phyloP scores from a whole-genome alignment of 35 echinoderm and acorn worm genomes.

The Amphiura filiformis region DNA sequence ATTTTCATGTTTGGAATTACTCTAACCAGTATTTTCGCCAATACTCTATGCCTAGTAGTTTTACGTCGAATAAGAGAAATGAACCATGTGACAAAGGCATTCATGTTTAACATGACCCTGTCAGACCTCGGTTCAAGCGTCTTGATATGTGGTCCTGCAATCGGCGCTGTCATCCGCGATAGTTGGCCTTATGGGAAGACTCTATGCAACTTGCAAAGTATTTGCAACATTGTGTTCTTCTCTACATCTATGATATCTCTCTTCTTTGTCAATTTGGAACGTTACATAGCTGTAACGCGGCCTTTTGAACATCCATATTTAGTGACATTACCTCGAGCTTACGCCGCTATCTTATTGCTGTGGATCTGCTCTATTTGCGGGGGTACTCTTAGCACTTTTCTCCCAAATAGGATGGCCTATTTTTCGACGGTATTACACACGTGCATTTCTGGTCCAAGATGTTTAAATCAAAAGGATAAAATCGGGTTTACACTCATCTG shows the following conservation, averaged over 20 bases:
- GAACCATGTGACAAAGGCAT: background rate
- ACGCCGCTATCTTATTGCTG: background rate
- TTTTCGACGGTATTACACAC: no score
- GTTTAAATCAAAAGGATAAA: no score
- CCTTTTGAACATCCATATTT: background rate
- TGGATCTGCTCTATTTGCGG: background rate
- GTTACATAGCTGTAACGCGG: conserved; percentile 4
- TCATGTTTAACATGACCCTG: background rate
- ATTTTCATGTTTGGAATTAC: no score
- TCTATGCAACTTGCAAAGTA: background rate
- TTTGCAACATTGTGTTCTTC: background rate
- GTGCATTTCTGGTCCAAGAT: no score
- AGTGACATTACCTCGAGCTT: background rate
- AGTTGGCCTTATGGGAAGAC: conserved; percentile 9
- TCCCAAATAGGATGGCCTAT: no score
- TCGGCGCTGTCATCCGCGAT: background rate
- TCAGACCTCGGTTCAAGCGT: no score
- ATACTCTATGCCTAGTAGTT: no score
- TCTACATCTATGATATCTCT: background rate
- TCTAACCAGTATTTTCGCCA: no score
- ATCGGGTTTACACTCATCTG: no score
- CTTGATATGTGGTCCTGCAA: no score
- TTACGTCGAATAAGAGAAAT: background rate
- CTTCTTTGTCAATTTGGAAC: background rate
- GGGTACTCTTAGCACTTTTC: no score